Evolutionary conservation across 2,797 vertebrate species (phyloP).

Genomic region (Cossypha caffra): DNA sequence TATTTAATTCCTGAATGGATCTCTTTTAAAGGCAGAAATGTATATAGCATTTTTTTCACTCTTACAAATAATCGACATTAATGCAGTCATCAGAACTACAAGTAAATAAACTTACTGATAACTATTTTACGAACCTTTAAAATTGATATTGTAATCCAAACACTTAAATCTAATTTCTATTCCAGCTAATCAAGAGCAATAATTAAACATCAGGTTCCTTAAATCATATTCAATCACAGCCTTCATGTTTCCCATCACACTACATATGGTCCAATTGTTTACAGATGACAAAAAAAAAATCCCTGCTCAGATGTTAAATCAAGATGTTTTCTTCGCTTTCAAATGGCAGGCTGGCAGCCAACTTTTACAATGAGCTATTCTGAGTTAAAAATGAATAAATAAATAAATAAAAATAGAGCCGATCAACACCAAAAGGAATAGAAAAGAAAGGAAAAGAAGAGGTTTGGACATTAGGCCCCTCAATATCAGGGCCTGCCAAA

Average conservation of each 20-base stretch:
- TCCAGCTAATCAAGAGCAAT: constrained; percentile 68
- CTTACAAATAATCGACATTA: background rate
- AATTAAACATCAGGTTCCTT: constrained; percentile 74
- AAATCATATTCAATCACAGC: constrained; percentile 74
- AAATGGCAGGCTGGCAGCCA: constrained; percentile 78
- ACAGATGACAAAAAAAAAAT: constrained; percentile 79
- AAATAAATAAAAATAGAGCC: background rate
- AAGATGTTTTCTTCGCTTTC: constrained; percentile 82
- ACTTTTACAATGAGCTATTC: constrained; percentile 76
- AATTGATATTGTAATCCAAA: constrained; percentile 31
- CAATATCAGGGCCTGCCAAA: constrained; percentile 57
- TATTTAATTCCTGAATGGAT: background rate
- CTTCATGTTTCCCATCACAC: constrained; percentile 80
- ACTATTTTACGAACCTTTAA: constrained; percentile 28
- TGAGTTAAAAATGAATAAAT: background rate
- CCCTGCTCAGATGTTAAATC: constrained; percentile 82
- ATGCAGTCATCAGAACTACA: background rate
- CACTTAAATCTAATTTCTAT: constrained; percentile 64
- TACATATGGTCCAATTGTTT: constrained; percentile 84
- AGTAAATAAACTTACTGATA: background rate
- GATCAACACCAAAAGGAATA: background rate
- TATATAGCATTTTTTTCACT: background rate
- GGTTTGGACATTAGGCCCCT: constrained; percentile 58
- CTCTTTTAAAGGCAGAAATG: background rate
- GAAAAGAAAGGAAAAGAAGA: background rate